Conservation (phyloP, 2,888 invertebrate species). For the Neuroscelio doddi region DNA sequence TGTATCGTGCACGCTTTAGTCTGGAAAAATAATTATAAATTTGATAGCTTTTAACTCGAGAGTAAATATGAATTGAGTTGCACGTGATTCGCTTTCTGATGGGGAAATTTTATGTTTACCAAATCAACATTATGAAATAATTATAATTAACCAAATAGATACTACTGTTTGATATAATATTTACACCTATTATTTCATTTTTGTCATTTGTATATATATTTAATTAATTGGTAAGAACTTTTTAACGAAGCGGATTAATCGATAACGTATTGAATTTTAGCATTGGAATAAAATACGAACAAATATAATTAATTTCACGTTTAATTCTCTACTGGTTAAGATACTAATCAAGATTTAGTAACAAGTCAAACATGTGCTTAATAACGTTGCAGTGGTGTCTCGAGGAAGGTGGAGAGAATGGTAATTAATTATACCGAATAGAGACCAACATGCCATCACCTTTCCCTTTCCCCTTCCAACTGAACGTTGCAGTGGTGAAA, state of each 20-base stretch:
- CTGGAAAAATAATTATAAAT: background rate
- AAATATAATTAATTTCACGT: too few species aligned
- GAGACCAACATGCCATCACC: slow-evolving; percentile 23
- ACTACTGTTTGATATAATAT: too few species aligned
- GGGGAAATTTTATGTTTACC: background rate
- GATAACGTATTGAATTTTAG: too few species aligned
- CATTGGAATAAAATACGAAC: too few species aligned
- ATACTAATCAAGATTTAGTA: slow-evolving; percentile 24
- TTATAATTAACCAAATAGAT: too few species aligned
- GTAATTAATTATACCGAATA: slow-evolving; percentile 31
- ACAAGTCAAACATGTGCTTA: slow-evolving; percentile 25
- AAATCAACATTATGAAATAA: background rate
- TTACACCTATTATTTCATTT: too few species aligned
- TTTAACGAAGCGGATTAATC: too few species aligned
- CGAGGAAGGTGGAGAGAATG: slow-evolving; percentile 11
- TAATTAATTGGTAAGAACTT: too few species aligned
- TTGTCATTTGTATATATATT: too few species aligned
- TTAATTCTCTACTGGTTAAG: slow-evolving; percentile 11
- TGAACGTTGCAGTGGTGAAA: background rate
- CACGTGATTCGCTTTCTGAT: background rate
- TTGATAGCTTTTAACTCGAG: background rate
- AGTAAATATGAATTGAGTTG: too few species aligned
- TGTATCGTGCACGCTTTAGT: background rate
- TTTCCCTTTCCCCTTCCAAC: slow-evolving; percentile 8
- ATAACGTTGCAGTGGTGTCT: slow-evolving; percentile 21